These are phyloP conservation scores for Progne subis DNA, from an alignment of 2,113 vertebrate genomes.

Conservation along the genomic window DNA sequence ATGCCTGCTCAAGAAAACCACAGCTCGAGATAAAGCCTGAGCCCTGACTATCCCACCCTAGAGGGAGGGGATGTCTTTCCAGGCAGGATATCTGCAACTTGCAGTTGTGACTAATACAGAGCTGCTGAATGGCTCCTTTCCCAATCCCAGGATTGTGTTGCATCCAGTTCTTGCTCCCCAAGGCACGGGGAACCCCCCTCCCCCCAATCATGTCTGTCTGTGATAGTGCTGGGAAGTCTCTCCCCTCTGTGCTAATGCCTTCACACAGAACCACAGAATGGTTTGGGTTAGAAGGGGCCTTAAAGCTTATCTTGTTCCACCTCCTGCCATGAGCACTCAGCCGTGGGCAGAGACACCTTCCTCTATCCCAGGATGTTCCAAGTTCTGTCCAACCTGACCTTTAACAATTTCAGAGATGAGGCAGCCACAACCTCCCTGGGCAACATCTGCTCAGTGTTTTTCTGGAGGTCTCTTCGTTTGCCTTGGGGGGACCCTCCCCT, in stretches of 20 bases:
- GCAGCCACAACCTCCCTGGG: not conserved
- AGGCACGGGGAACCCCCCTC: not conserved
- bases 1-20: not conserved
- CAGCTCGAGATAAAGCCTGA: not conserved
- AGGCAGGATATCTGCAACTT: not conserved
- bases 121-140: not conserved
- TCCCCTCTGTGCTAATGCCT: not conserved
- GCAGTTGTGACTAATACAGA: not conserved
- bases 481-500: not conserved
- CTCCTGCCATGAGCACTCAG: not conserved
- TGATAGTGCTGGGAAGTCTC: not conserved
- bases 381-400: not conserved
- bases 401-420: not conserved
- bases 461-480: not conserved
- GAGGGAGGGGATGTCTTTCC: not conserved
- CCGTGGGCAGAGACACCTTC: not conserved
- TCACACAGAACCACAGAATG: not conserved
- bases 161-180: not conserved
- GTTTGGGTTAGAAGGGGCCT: not conserved
- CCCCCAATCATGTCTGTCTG: not conserved
- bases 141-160: not conserved
- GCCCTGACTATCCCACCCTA: not conserved
- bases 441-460: not conserved
- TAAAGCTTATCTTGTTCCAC: not conserved
- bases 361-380: not conserved